Evolutionary conservation across 2,888 invertebrate species (phyloP), one percentile per base, ranked within the genome.

Genomic region (Apodemia hepburni): DNA sequence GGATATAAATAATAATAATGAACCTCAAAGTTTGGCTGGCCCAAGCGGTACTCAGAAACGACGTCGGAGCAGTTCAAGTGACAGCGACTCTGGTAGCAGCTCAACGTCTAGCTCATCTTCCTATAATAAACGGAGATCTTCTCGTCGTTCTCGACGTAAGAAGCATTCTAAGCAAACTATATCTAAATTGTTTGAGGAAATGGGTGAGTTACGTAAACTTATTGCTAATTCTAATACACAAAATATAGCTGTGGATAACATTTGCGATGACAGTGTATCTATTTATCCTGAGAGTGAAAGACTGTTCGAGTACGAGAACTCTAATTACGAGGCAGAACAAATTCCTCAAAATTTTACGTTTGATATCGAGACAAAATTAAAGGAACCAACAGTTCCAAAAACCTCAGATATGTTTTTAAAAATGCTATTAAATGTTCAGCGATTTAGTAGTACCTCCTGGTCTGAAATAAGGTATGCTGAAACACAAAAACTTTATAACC

Each of bases 381-480:
- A 66, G 58, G 63, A 49, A 18, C 49, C 49, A 3, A 18, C 18
- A n/a, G 18, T 47, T 17, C 17, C 49, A 5, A 49, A 49, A 63
- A 63, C 63, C 47, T 60, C 63, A 11, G 60, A 62, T 35, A 27
- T 22, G 47, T 61, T 58, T 60, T 47, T 66, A 11, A 63, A 64
- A 58, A 63, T 63, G 61, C 60, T 67, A 18, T 29, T 4, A 12
- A 58, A 67, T 27, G 58, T 63, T 5, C 65, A 67, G 22, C 62
- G 42, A 3, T 54, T 65, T 5, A 59, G 59, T 29, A 58, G 27
- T 33, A 47, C 42, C 1, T 57, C 61, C 17, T 65, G 65, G 65
- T 62, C 64, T 7, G 62, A 65, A 22, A 45, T 67, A 17, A 62
- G 63, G 49, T 67, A 66, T 38, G 58, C 63, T 45, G 65, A 67